Percentiles rank a stretch among this genome's conserved stretches.
Evolutionary conservation across 1,140 invertebrate species (phyloP).

Genomic region (Hyles vespertilio): DNA sequence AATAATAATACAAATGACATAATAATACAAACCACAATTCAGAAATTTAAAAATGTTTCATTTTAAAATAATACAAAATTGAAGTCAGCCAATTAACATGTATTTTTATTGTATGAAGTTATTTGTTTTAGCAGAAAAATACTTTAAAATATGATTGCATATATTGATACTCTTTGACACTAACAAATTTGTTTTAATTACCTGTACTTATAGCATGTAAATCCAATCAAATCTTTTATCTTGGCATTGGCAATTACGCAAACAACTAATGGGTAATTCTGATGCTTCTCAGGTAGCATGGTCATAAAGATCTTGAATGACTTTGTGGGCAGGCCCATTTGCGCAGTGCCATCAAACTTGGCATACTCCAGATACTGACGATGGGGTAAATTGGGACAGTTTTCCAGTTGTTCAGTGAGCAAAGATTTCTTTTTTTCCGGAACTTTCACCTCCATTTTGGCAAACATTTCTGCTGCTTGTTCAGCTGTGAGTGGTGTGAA

Average conservation of each 20-base stretch:
- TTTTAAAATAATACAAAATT: neutral
- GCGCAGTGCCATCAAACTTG: conserved; percentile 92
- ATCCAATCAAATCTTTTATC: conserved; percentile 94
- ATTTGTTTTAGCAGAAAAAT: neutral
- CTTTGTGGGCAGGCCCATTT: conserved; percentile 85
- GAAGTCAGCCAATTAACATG: neutral
- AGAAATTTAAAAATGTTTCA: neutral
- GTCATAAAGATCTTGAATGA: conserved; percentile 92
- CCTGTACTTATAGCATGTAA: conserved; percentile 92
- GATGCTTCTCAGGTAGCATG: conserved; percentile 86
- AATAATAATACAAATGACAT: too few species aligned
- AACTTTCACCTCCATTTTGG: conserved; percentile 72
- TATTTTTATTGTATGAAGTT: too few species aligned
- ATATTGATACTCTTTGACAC: neutral
- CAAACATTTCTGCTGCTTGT: conserved; percentile 83
- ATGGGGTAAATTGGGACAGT: conserved; percentile 83
- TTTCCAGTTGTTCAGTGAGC: conserved; percentile 84
- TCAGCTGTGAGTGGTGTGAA: conserved; percentile 71
- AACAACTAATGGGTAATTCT: conserved; percentile 90
- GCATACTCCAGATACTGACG: conserved; percentile 94
- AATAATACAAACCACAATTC: too few species aligned
- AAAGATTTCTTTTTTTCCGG: conserved; percentile 75
- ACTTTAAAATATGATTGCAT: neutral
- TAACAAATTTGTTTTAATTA: conserved; percentile 42
- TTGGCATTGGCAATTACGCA: conserved; percentile 88